phyloP scores from a whole-genome alignment of 2,888 invertebrate species.

The Tinea pellionella region DNA sequence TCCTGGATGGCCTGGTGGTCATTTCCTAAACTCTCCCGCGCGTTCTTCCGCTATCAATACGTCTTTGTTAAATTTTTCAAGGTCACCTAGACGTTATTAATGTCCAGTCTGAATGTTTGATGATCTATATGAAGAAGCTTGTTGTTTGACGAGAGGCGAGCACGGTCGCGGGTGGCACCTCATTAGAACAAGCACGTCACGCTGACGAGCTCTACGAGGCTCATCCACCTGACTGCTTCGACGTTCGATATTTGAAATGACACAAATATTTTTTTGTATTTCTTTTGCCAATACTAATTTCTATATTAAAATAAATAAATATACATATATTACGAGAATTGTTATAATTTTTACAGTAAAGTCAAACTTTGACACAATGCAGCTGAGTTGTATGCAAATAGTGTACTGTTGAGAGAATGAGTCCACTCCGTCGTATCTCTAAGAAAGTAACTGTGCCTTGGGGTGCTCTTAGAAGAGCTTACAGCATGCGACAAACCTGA shows the following conservation, averaged over 20 bases:
- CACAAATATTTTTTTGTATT: not conserved
- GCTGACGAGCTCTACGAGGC: conserved; percentile 17
- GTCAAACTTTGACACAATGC: no score
- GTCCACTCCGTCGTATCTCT: not conserved
- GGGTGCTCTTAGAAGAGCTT: not conserved
- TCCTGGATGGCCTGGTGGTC: no score
- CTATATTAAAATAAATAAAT: no score
- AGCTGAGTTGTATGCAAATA: conserved; percentile 1
- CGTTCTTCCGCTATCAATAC: no score
- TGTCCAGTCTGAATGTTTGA: not conserved
- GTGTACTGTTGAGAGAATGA: not conserved
- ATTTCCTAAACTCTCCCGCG: no score
- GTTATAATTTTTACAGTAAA: no score
- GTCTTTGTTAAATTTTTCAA: no score
- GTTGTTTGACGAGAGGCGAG: conserved; percentile 6
- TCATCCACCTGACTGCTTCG: not conserved
- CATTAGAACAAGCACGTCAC: conserved; percentile 16
- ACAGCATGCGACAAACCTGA: not conserved
- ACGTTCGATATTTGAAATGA: not conserved
- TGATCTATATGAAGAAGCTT: not conserved
- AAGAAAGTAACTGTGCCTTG: not conserved
- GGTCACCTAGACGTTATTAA: not conserved
- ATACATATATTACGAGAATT: no score
- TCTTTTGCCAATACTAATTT: not conserved
- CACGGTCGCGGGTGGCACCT: conserved; percentile 15